Conservation (phyloP, 2,797 vertebrate species). For the Loriculus beryllinus region DNA sequence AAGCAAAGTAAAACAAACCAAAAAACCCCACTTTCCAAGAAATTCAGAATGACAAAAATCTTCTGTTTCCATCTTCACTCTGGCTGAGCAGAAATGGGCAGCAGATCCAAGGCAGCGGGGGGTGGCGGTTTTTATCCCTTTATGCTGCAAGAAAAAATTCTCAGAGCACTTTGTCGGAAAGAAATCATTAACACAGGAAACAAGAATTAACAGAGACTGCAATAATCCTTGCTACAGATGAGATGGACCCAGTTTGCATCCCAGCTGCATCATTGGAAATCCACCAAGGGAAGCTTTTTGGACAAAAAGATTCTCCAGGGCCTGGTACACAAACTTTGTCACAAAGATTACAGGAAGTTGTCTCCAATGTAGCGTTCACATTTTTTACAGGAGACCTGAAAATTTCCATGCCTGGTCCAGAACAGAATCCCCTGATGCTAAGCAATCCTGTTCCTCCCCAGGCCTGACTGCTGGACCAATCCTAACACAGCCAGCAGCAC, state of each 20-base stretch:
- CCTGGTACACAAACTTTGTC: background rate
- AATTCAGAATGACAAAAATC: slow-evolving; percentile 27
- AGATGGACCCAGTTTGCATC: background rate
- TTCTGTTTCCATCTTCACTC: background rate
- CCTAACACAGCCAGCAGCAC: slow-evolving; percentile 7
- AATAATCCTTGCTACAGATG: background rate
- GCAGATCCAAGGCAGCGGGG: background rate
- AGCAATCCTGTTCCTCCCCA: background rate
- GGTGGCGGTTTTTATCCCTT: background rate
- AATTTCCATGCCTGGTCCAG: slow-evolving; percentile 19
- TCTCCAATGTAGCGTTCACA: background rate
- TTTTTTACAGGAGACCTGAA: slow-evolving; percentile 29
- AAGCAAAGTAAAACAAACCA: background rate
- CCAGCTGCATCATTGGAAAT: slow-evolving; percentile 20
- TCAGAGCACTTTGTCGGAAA: background rate
- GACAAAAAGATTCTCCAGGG: slow-evolving; percentile 14
- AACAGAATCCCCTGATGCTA: slow-evolving; percentile 18
- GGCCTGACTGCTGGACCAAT: slow-evolving; percentile 23
- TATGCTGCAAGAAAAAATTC: background rate
- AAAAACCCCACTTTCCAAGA: background rate
- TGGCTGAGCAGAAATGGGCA: background rate
- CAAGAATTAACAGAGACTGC: slow-evolving; percentile 3
- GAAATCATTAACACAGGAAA: slow-evolving; percentile 51
- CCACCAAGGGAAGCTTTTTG: slow-evolving; percentile 10
- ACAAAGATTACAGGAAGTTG: slow-evolving; percentile 37